A percentile compares a stretch with the other conserved stretches of the same genome.
Evolutionary conservation across 2,113 vertebrate genomes (phyloP).

Genomic region (Symphodus melops): DNA sequence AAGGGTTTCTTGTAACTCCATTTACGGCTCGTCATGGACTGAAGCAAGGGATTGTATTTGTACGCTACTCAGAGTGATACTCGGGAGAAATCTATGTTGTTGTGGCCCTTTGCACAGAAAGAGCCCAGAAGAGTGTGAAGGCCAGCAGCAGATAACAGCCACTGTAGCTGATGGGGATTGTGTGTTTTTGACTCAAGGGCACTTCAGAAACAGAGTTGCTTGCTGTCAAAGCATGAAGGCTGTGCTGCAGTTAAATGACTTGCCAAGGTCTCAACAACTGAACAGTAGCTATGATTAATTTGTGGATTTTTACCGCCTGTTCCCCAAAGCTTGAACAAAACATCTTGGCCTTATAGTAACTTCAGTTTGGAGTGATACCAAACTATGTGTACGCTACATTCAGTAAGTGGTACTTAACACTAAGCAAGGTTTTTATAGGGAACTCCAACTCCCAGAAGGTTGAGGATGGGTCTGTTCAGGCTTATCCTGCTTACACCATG

Average conservation of each 20-base stretch:
- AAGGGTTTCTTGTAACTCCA: not conserved
- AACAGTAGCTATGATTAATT: constrained; percentile 4
- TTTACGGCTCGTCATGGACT: not conserved
- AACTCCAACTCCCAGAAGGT: too few relatives aligned
- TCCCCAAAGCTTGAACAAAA: not conserved
- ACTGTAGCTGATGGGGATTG: not conserved
- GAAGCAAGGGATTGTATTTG: not conserved
- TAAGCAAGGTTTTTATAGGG: too few relatives aligned
- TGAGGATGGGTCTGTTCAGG: too few relatives aligned
- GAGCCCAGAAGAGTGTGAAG: not conserved
- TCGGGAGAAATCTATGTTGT: not conserved
- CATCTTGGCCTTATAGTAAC: not conserved
- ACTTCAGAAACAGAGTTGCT: constrained; percentile 7
- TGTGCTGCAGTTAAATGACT: not conserved
- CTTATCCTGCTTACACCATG: too few relatives aligned
- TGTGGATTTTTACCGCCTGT: not conserved
- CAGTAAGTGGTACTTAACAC: too few relatives aligned
- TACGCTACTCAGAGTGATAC: not conserved
- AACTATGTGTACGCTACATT: too few relatives aligned
- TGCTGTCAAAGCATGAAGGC: constrained; percentile 4
- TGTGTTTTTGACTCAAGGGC: constrained; percentile 18
- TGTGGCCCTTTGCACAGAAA: constrained; percentile 4
- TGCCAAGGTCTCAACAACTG: not conserved
- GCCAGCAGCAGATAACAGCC: not conserved
- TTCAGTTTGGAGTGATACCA: not conserved